Conservation (phyloP, 64 coral and sea anemone species). For the Montipora capricornis region DNA sequence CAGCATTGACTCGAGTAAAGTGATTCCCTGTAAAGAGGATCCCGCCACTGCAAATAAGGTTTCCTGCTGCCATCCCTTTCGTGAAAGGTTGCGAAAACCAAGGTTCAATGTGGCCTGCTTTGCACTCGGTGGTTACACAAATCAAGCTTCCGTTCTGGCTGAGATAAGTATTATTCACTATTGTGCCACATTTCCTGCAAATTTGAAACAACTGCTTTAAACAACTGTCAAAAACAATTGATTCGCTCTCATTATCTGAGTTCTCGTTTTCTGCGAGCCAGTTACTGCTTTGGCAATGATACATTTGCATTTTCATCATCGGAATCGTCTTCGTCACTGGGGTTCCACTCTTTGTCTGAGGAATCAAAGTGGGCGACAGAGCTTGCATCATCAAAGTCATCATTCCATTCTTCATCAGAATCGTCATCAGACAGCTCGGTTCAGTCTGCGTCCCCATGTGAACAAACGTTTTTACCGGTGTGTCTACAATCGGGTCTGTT, state of each 20-base stretch:
- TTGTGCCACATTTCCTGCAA: background rate
- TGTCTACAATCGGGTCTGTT: background rate
- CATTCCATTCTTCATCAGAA: background rate
- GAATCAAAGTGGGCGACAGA: background rate
- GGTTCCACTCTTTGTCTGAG: conserved; percentile 8
- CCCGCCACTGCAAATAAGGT: conserved; percentile 12
- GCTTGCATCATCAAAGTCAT: background rate
- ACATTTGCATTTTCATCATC: background rate
- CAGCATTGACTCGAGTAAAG: background rate
- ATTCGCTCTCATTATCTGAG: background rate
- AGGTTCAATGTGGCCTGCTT: conserved; percentile 12
- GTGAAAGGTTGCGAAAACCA: background rate
- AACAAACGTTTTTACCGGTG: background rate
- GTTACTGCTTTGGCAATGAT: background rate
- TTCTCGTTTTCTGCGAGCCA: conserved; percentile 8
- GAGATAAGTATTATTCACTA: background rate
- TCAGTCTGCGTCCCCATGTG: background rate
- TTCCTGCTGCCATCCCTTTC: conserved; percentile 19
- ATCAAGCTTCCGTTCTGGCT: background rate
- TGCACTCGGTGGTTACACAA: conserved; percentile 20
- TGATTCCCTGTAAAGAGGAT: conserved; percentile 31
- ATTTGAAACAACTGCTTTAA: background rate
- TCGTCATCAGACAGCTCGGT: background rate
- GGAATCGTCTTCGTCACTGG: conserved; percentile 3
- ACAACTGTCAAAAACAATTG: conserved; percentile 29